Evolutionary conservation across 2,113 vertebrate genomes (phyloP).

Genomic region (Herpetotheres cachinnans): DNA sequence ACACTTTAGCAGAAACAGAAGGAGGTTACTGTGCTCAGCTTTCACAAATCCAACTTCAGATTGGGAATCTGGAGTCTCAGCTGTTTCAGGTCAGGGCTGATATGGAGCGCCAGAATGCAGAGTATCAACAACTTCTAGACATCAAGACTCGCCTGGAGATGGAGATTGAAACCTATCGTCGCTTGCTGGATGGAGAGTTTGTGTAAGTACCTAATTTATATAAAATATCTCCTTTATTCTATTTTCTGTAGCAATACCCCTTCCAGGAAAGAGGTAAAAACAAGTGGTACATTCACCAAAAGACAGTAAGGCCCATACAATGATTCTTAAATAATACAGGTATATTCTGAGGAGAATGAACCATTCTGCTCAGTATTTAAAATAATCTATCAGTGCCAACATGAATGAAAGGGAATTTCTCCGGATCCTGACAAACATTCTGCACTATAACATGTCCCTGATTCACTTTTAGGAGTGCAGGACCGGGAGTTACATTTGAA

Average conservation of each 20-base stretch:
- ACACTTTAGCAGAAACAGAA: constrained; percentile 74
- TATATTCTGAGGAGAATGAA: not conserved
- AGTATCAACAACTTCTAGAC: constrained; percentile 76
- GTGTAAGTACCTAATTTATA: constrained; percentile 40
- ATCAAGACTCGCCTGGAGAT: constrained; percentile 78
- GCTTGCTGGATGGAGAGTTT: constrained; percentile 75
- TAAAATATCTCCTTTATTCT: not conserved
- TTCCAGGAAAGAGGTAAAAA: not conserved
- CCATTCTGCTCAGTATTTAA: not conserved
- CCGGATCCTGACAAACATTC: not conserved
- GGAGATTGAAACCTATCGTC: constrained; percentile 81
- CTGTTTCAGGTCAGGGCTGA: constrained; percentile 74
- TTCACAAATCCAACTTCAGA: constrained; percentile 73
- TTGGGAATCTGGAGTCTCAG: constrained; percentile 73
- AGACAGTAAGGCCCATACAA: not conserved
- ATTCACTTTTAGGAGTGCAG: constrained; percentile 29
- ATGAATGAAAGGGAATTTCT: not conserved
- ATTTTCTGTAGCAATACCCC: not conserved
- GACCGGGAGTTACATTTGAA: constrained; percentile 46
- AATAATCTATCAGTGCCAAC: not conserved
- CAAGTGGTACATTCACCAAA: not conserved
- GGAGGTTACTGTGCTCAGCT: constrained; percentile 73
- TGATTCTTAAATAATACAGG: not conserved
- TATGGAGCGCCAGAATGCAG: constrained; percentile 71
- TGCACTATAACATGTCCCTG: not conserved